Conservation (phyloP, 1,140 invertebrate species). For the Drosophila sproati region DNA sequence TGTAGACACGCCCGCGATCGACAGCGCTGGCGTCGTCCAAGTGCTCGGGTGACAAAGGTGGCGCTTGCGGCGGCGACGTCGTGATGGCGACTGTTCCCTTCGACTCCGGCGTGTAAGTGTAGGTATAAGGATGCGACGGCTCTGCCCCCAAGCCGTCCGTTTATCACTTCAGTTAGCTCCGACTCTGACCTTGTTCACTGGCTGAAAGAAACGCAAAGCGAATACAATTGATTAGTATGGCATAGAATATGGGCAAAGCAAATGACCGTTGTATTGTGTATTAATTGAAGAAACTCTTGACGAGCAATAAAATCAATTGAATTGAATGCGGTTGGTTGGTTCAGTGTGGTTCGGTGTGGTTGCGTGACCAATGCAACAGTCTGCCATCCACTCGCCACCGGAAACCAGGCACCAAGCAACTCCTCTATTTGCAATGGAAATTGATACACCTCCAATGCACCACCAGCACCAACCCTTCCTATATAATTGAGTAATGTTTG, state of each 20-base stretch:
- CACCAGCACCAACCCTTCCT: neutral
- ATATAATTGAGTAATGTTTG: constrained; percentile 24
- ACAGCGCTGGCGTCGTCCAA: constrained; percentile 75
- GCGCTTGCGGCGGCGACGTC: constrained; percentile 79
- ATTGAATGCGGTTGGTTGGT: neutral
- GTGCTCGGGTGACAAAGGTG: constrained; percentile 67
- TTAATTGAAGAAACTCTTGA: constrained; percentile 9
- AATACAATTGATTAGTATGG: neutral
- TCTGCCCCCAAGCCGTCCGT: constrained; percentile 34
- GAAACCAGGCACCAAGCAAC: neutral
- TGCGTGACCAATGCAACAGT: constrained; percentile 27
- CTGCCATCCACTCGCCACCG: neutral
- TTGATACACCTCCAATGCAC: constrained; percentile 28
- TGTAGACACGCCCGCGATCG: constrained; percentile 83
- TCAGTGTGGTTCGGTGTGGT: constrained; percentile 1
- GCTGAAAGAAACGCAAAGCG: constrained; percentile 23
- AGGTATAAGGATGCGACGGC: constrained; percentile 43
- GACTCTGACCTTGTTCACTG: neutral
- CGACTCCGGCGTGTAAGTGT: constrained; percentile 65
- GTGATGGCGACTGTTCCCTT: constrained; percentile 78
- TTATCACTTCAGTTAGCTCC: neutral
- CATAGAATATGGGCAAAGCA: neutral
- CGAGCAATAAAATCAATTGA: constrained; percentile 47
- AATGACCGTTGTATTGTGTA: constrained; percentile 10
- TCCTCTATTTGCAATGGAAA: constrained; percentile 24